Evolutionary conservation across 2,888 invertebrate genomes (phyloP).

Genomic region (Tromatobia lineatoria): DNA sequence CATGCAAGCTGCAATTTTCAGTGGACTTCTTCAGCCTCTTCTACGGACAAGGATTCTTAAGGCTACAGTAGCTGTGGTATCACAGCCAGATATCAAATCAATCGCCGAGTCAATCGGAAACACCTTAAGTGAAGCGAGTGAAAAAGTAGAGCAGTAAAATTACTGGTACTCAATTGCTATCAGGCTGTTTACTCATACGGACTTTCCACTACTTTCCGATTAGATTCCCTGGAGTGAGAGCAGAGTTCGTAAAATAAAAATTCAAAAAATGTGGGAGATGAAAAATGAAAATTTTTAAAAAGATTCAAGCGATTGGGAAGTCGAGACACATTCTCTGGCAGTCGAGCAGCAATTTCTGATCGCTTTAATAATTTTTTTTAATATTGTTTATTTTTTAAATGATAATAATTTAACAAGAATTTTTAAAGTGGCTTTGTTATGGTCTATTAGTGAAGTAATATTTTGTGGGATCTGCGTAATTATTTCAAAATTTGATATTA

Average conservation of each 20-base stretch:
- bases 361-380: too few relatives aligned
- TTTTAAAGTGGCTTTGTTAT: neutral
- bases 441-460: neutral
- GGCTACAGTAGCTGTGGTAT: neutral
- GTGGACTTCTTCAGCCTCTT: neutral
- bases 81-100: neutral
- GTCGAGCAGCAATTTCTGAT: too few relatives aligned
- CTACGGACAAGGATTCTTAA: neutral
- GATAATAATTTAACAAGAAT: neutral
- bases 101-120: neutral
- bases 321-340: too few relatives aligned
- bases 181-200: neutral
- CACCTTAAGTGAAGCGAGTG: neutral
- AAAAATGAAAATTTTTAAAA: neutral
- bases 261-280: too few relatives aligned
- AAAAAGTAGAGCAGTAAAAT: constrained; percentile 17
- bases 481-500: too few relatives aligned
- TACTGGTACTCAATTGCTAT: neutral
- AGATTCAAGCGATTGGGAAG: too few relatives aligned
- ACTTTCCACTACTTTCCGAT: neutral
- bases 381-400: too few relatives aligned
- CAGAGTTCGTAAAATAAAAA: too few relatives aligned
- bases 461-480: neutral
- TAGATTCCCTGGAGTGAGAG: neutral
- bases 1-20: constrained; percentile 3